Conservation (phyloP, 1,140 invertebrate species). For the Aethina tumida region DNA sequence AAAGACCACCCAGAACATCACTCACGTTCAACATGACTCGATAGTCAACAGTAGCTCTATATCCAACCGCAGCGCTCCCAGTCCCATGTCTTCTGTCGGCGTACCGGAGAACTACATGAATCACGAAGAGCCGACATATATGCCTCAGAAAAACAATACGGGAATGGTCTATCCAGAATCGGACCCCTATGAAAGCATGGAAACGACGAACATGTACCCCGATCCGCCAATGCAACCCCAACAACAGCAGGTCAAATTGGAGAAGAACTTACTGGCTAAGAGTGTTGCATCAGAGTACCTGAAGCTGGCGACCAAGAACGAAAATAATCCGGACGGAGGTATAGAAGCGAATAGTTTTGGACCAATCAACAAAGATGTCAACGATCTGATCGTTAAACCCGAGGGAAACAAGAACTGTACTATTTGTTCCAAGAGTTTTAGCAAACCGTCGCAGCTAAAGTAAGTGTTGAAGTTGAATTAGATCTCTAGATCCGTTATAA, state of each 20-base stretch:
- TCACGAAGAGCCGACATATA: constrained; percentile 36
- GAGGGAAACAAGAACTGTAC: constrained; percentile 49
- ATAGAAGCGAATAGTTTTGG: constrained; percentile 16
- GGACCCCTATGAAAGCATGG: not conserved
- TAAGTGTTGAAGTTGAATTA: constrained; percentile 16
- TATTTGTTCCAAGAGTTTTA: constrained; percentile 86
- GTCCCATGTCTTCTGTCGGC: not conserved
- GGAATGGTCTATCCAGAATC: constrained; percentile 21
- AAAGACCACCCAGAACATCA: constrained; percentile 30
- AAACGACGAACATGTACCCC: constrained; percentile 8
- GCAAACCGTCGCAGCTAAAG: constrained; percentile 77
- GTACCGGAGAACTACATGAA: constrained; percentile 25
- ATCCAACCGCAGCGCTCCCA: too few relatives aligned
- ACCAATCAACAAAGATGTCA: constrained; percentile 23
- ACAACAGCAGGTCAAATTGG: constrained; percentile 31
- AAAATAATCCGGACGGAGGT: constrained; percentile 17
- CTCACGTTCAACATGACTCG: too few relatives aligned
- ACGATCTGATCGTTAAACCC: constrained; percentile 32
- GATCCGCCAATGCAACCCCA: constrained; percentile 6
- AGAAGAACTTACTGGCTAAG: constrained; percentile 40
- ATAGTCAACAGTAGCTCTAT: constrained; percentile 13
- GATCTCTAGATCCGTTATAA: constrained; percentile 2
- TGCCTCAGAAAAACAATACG: constrained; percentile 31
- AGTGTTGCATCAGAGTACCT: constrained; percentile 50
- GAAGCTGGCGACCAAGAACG: constrained; percentile 46